Percentiles rank a stretch among this genome's conserved stretches.
phyloP scores from a whole-genome alignment of 2,888 invertebrate genomes.

The Rhogogaster chlorosoma region DNA sequence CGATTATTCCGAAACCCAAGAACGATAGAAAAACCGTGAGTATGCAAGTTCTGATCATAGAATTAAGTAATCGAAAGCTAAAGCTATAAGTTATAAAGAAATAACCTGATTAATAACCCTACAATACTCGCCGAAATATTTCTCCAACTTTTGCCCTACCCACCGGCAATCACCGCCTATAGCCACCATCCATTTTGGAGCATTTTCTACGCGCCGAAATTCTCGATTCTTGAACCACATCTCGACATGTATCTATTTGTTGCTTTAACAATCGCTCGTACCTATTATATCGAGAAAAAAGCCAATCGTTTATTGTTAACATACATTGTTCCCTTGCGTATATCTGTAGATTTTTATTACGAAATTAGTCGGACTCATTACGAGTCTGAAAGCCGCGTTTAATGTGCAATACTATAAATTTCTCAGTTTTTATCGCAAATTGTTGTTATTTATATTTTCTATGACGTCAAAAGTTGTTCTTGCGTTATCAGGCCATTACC shows the following conservation, averaged over 20 bases:
- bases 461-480: neutral
- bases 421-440: neutral
- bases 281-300: neutral
- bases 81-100: neutral
- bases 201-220: conserved; percentile 41
- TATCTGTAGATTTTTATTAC: neutral
- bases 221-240: conserved; percentile 6
- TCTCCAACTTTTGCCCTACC: conserved; percentile 17
- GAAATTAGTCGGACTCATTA: neutral
- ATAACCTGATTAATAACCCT: neutral
- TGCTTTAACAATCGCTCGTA: neutral
- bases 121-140: neutral
- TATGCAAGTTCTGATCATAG: neutral
- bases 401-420: neutral
- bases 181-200: conserved; percentile 45
- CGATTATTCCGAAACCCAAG: conserved; percentile 6
- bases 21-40: conserved; percentile 34
- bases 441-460: neutral
- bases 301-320: neutral
- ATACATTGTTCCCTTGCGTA: neutral
- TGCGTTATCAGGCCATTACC: neutral
- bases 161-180: conserved; percentile 43
- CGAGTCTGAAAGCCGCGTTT: neutral
- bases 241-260: neutral
- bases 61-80: neutral